Conservation (phyloP, 2,888 invertebrate genomes). For the Caenorhabditis sp. region DNA sequence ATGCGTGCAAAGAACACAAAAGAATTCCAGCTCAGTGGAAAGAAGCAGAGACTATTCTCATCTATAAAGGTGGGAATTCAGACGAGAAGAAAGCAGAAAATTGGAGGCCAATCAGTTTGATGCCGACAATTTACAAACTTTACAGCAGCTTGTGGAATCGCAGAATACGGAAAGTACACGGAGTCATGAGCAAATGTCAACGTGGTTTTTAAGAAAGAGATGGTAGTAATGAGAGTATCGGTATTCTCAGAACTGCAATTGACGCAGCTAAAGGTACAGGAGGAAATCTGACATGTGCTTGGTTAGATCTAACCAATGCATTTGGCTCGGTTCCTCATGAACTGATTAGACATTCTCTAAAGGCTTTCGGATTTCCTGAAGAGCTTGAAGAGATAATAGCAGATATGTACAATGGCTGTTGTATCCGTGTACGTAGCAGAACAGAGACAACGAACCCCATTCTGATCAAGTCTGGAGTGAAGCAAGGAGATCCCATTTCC, state of each 20-base stretch:
- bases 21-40: constrained; percentile 5
- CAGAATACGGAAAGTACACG: background rate
- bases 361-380: constrained; percentile 7
- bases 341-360: background rate
- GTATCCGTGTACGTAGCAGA: constrained; percentile 10
- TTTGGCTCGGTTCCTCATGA: constrained; percentile 27
- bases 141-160: constrained; percentile 6
- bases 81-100: constrained; percentile 1
- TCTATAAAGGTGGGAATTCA: constrained; percentile 1
- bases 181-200: constrained; percentile 10
- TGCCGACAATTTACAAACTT: constrained; percentile 7
- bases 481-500: constrained; percentile 70
- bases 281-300: constrained; percentile 14
- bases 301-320: constrained; percentile 24
- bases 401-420: constrained; percentile 24
- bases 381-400: background rate
- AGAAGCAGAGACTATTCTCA: constrained; percentile 11
- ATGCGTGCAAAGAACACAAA: background rate
- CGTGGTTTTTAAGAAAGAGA: constrained; percentile 6
- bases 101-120: no score
- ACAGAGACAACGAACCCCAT: constrained; percentile 23
- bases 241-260: constrained; percentile 18
- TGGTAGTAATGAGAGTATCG: constrained; percentile 12
- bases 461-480: constrained; percentile 60
- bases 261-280: constrained; percentile 4